Percentiles rank a stretch among this genome's conserved stretches.
Evolutionary conservation across 53 echinoderm and acorn worm genomes (phyloP).

Genomic region (Holothuria leucospilota): DNA sequence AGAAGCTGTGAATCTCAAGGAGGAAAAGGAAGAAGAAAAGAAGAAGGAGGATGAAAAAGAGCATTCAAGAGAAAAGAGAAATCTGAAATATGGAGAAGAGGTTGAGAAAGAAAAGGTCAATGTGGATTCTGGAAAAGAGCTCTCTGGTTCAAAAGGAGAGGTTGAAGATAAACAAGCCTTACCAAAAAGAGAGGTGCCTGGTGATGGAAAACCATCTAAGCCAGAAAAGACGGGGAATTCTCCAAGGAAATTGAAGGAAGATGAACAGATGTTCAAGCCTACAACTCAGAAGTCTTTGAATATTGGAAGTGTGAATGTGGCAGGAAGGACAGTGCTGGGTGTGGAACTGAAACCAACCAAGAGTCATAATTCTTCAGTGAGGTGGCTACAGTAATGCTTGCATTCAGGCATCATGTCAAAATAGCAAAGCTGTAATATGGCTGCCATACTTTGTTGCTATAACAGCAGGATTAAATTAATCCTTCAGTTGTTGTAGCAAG

Average conservation of each 20-base stretch:
- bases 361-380: conserved; percentile 34
- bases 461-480: too few species aligned
- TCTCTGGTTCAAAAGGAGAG: too few species aligned
- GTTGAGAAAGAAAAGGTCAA: background rate
- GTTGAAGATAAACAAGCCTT: too few species aligned
- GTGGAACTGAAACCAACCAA: conserved; percentile 25
- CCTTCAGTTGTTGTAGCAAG: too few species aligned
- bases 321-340: conserved; percentile 12
- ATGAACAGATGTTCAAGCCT: conserved; percentile 1
- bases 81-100: background rate
- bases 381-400: background rate
- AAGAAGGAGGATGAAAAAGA: background rate
- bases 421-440: too few species aligned
- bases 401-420: too few species aligned
- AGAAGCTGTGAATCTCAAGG: background rate
- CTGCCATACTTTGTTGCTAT: too few species aligned
- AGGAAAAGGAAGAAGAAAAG: background rate
- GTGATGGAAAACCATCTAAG: too few species aligned
- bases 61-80: background rate
- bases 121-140: too few species aligned
- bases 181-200: too few species aligned
- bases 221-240: too few species aligned
- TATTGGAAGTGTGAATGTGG: conserved; percentile 12
- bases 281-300: conserved; percentile 2
- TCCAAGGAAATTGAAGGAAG: background rate